Base-by-base conservation (phyloP, 2,113 vertebrate species). In the Corydoras sp. region DNA sequence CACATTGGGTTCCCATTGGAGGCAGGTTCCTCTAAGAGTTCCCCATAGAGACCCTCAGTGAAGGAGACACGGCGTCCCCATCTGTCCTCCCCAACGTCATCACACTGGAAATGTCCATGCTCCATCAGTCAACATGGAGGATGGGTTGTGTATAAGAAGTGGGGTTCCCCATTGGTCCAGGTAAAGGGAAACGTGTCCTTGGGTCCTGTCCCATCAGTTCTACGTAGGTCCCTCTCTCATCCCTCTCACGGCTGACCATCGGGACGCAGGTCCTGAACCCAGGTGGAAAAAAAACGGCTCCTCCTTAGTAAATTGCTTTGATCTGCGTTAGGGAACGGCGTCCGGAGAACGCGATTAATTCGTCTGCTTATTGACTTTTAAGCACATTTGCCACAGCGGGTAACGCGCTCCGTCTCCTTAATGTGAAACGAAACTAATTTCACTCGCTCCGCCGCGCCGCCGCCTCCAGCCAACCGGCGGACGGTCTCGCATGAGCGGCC, bases 281-380 rank as follows among this genome's bases (percentile, higher is more conserved):
- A 58, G 70, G 51, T 2, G 3, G 61, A 43, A 24, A 24, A 24
- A 24, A 24, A 24, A 56, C 53, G 13, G 32, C 31, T 30, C 15
- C 15, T 56, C 18, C 54, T 10, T 43, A 72, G 15, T 72, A 64
- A 56, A 72, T 64, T 64, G 64, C 43, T 63, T 68, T 68, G 58
- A 68, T 30, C 71, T 30, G 71, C 43, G 63, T 13, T 67, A 54
- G 64, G 71, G 32, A 59, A 65, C 65, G 32, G 63, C 56, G 55
- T 58, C 62, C 63, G 7, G 32, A 49, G 51, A 24, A 31, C 6
- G 56, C 56, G 14, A 13, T 61, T 51, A 68, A 68, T 73, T 66
- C 56, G 66, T 51, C 60, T 63, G 56, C 61, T 60, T 67, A 73
- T 67, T 54, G 64, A 67, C 71, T 73, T 67, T 73, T 73, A 67